Evolutionary conservation across 2,113 vertebrate species (phyloP).

Genomic region (Canis aureus): DNA sequence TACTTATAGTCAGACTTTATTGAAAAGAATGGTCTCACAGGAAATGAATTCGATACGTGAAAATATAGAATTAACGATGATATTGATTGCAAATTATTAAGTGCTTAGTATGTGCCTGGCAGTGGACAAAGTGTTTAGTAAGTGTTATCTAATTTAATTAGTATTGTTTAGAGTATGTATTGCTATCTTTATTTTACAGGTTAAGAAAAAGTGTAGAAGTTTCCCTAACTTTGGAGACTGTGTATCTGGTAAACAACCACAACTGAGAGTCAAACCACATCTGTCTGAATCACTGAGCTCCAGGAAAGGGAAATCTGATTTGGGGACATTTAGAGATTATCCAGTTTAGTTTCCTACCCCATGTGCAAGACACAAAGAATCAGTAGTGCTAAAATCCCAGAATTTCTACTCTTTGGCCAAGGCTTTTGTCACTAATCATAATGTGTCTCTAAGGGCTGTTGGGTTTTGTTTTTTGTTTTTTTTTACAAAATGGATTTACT

Average conservation of each 20-base stretch:
- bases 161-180: not conserved
- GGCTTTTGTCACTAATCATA: not conserved
- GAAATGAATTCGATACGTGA: not conserved
- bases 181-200: not conserved
- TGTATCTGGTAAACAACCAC: not conserved
- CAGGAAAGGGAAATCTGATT: not conserved
- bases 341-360: not conserved
- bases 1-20: not conserved
- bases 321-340: not conserved
- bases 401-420: not conserved
- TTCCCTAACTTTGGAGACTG: not conserved
- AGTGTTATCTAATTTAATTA: not conserved
- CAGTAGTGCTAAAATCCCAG: not conserved
- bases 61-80: conserved; percentile 31
- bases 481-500: conserved; percentile 33
- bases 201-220: not conserved
- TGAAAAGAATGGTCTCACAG: not conserved
- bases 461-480: not conserved
- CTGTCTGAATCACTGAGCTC: not conserved
- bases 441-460: conserved; percentile 18
- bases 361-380: not conserved
- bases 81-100: not conserved
- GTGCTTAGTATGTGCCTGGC: not conserved
- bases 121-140: not conserved
- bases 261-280: not conserved